These are phyloP conservation scores for Aphrophora alni DNA, from an alignment of 2,888 invertebrate species.

Conservation along the genomic window DNA sequence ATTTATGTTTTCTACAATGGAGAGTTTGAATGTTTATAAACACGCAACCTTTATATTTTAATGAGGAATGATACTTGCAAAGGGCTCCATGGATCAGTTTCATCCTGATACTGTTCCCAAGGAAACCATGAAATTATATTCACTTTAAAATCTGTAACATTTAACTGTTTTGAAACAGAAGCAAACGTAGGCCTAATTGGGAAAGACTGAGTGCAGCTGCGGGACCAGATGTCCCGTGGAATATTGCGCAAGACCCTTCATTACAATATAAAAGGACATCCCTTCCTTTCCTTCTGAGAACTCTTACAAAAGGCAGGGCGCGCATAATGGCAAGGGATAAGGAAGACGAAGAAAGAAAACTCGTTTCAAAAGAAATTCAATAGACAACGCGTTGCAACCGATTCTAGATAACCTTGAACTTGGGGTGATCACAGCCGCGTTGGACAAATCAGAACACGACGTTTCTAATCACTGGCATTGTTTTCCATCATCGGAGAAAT, in stretches of 20 bases:
- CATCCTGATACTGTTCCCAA: no score
- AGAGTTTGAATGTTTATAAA: no score
- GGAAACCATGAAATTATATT: no score
- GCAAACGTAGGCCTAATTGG: no score
- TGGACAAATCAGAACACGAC: neutral
- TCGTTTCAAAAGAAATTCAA: neutral
- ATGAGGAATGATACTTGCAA: no score
- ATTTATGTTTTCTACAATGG: no score
- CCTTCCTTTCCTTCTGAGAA: neutral
- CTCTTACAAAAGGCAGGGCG: neutral
- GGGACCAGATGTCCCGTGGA: neutral
- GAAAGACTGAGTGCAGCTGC: neutral
- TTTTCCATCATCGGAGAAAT: no score
- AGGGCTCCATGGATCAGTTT: no score
- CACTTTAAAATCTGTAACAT: no score
- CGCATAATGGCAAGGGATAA: neutral
- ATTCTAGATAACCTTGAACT: neutral
- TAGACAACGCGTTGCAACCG: neutral
- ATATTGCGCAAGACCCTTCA: neutral
- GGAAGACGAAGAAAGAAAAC: neutral
- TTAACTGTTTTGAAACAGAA: no score
- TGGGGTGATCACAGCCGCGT: neutral
- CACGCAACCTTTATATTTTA: no score
- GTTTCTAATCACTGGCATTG: no score
- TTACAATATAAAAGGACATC: neutral